phyloP scores from a whole-genome alignment of 1,140 invertebrate species.

The Hylyphantes graminicola region DNA sequence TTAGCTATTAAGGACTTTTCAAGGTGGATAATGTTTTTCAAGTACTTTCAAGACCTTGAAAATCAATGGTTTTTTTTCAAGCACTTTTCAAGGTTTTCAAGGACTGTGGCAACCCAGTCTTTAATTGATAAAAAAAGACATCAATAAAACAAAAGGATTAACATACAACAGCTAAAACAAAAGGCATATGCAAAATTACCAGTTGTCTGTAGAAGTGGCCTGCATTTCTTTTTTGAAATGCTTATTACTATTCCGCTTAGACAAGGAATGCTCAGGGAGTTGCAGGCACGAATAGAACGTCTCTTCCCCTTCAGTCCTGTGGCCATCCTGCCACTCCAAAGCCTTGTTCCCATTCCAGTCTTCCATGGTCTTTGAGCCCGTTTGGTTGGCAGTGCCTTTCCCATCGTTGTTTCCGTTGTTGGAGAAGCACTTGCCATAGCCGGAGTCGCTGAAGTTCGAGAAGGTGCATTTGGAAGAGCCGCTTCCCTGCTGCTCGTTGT shows the following conservation, averaged over 20 bases:
- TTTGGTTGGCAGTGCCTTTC: not conserved
- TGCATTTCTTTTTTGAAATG: constrained; percentile 32
- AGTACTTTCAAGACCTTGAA: no score
- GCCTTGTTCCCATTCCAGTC: no score
- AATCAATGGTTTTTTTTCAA: no score
- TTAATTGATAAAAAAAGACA: not conserved
- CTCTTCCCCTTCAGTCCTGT: constrained; percentile 6
- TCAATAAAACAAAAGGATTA: no score
- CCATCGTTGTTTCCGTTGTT: constrained; percentile 20
- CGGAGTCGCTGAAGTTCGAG: constrained; percentile 62
- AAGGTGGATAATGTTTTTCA: no score
- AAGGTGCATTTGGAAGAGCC: constrained; percentile 54
- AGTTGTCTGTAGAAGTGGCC: no score
- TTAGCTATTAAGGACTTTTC: no score
- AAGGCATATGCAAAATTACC: no score
- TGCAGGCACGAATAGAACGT: constrained; percentile 43
- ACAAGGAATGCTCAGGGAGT: constrained; percentile 54
- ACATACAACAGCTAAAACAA: no score
- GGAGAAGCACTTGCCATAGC: constrained; percentile 59
- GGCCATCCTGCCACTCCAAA: not conserved
- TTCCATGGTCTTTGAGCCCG: constrained; percentile 2
- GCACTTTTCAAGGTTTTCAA: no score
- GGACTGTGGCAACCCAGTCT: no score
- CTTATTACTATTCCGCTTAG: constrained; percentile 56
- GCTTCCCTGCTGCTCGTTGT: constrained; percentile 64